A percentile compares a stretch with the other conserved stretches of the same genome.
phyloP scores from a whole-genome alignment of 2,113 vertebrate genomes.

The Ciconia boyciana region DNA sequence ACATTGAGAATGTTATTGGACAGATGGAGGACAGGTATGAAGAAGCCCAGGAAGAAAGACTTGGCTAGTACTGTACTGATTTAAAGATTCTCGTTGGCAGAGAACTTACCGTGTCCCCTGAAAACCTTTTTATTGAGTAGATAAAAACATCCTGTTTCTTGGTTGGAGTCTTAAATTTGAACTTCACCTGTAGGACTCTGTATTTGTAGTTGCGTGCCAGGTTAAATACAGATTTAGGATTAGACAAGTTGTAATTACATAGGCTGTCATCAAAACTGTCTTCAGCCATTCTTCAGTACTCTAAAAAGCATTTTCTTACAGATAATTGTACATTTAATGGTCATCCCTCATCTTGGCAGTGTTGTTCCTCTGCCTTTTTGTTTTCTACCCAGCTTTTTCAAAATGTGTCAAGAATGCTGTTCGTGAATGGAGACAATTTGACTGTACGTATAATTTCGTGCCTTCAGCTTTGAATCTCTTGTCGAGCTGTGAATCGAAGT shows the following conservation, averaged over 20 bases:
- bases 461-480: background rate
- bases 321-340: background rate
- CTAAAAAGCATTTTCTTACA: background rate
- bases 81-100: background rate
- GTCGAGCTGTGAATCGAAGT: fast-evolving
- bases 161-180: background rate
- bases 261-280: background rate
- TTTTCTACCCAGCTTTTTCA: background rate
- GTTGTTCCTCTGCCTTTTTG: background rate
- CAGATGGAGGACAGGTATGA: background rate
- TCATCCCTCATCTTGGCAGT: background rate
- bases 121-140: background rate
- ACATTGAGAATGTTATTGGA: background rate
- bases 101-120: background rate
- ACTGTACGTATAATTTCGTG: background rate
- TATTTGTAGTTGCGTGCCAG: background rate
- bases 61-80: background rate
- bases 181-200: background rate
- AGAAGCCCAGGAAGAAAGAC: background rate
- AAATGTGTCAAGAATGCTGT: background rate
- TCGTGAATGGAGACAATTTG: background rate
- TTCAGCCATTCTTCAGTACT: background rate
- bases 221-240: background rate
- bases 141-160: background rate
- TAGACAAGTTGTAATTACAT: background rate